phyloP scores from a whole-genome alignment of 2,797 vertebrate species.

The Gouania willdenowi region DNA sequence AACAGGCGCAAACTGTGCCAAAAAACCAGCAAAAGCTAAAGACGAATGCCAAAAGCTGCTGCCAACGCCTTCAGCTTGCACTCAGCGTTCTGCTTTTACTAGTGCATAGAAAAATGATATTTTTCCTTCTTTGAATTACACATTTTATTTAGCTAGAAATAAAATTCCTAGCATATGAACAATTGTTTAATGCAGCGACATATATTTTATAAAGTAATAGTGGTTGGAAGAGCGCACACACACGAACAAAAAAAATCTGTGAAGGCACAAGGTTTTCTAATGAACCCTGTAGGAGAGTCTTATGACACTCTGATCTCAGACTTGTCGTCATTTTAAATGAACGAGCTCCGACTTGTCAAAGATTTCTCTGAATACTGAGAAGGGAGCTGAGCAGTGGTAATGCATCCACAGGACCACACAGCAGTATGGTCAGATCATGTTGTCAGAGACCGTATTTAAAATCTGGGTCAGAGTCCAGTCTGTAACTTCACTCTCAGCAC shows the following conservation, averaged over 20 bases:
- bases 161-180: slow-evolving; percentile 5
- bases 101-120: slow-evolving; percentile 28
- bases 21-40: slow-evolving; percentile 47
- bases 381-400: slow-evolving; percentile 23
- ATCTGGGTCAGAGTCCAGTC: slow-evolving; percentile 59
- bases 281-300: not conserved
- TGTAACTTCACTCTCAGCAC: slow-evolving; percentile 28
- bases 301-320: slow-evolving; percentile 14
- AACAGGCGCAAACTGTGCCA: slow-evolving; percentile 49
- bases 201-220: slow-evolving; percentile 3
- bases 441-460: slow-evolving; percentile 61
- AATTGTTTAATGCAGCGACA: slow-evolving; percentile 7
- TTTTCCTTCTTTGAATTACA: slow-evolving; percentile 30
- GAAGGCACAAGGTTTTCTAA: slow-evolving; percentile 3
- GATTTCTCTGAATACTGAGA: slow-evolving; percentile 6
- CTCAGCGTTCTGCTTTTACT: slow-evolving; percentile 51
- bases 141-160: slow-evolving; percentile 9
- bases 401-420: slow-evolving; percentile 49
- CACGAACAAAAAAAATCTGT: not conserved
- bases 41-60: slow-evolving; percentile 45
- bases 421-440: slow-evolving; percentile 53
- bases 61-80: slow-evolving; percentile 52
- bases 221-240: slow-evolving; percentile 6
- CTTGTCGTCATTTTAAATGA: slow-evolving; percentile 28
- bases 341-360: slow-evolving; percentile 26